phyloP scores from a whole-genome alignment of 1,140 invertebrate species.

The Centruroides sculpturatus region DNA sequence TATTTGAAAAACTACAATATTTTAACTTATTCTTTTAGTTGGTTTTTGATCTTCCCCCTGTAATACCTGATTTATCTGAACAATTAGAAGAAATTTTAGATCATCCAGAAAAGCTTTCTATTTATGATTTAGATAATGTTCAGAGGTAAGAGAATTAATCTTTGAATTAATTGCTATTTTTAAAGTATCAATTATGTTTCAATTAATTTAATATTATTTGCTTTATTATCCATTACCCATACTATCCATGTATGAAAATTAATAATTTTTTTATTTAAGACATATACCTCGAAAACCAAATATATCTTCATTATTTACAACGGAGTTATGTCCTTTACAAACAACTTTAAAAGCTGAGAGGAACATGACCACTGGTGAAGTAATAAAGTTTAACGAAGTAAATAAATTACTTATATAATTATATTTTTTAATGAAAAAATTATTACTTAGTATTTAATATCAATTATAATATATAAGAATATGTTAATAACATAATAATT shows the following conservation, averaged over 20 bases:
- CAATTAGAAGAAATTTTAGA: constrained; percentile 42
- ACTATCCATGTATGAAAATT: too few species aligned
- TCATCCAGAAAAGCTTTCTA: constrained; percentile 43
- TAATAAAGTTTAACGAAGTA: constrained; percentile 50
- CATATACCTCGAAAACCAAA: constrained; percentile 2
- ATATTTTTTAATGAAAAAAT: too few species aligned
- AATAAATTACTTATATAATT: neutral
- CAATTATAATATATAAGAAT: too few species aligned
- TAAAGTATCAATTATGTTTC: too few species aligned
- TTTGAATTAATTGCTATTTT: neutral
- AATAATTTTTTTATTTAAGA: neutral
- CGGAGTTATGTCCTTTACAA: constrained; percentile 24
- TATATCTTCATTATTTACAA: constrained; percentile 9
- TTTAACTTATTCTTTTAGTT: constrained; percentile 19
- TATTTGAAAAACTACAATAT: too few species aligned
- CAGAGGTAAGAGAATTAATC: constrained; percentile 16
- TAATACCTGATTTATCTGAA: constrained; percentile 38
- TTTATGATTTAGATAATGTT: constrained; percentile 42
- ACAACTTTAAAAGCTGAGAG: constrained; percentile 40
- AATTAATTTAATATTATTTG: too few species aligned
- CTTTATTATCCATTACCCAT: too few species aligned
- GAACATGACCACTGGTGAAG: constrained; percentile 51
- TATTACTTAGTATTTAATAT: too few species aligned
- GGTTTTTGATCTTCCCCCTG: constrained; percentile 38
- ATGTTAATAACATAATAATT: too few species aligned